phyloP scores from a whole-genome alignment of 2,797 vertebrate species.

The Esox masquinongy region DNA sequence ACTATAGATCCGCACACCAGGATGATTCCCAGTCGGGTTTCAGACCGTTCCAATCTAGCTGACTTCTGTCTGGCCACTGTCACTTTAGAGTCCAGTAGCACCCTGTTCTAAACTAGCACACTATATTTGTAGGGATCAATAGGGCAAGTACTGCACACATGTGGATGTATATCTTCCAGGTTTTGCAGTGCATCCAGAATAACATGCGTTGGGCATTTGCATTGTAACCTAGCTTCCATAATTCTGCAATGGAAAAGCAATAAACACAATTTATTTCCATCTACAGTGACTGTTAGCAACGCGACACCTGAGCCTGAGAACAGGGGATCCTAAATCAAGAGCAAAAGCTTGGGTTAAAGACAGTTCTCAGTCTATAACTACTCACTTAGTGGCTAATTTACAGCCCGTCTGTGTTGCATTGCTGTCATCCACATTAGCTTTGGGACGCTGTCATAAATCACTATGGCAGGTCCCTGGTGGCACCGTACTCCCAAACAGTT shows the following conservation, averaged over 20 bases:
- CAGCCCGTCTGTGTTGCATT: slow-evolving; percentile 65
- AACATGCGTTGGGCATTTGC: slow-evolving; percentile 1
- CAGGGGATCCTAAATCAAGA: slow-evolving; percentile 55
- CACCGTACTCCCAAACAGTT: too few species aligned
- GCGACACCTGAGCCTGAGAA: slow-evolving; percentile 64
- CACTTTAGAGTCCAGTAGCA: too few species aligned
- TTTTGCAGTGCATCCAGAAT: neutral
- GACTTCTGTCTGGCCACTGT: too few species aligned
- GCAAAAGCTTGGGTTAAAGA: slow-evolving; percentile 40
- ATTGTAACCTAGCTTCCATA: slow-evolving; percentile 19
- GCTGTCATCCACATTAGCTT: slow-evolving; percentile 57
- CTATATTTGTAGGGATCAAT: too few species aligned
- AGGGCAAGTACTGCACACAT: too few species aligned
- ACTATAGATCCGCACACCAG: neutral
- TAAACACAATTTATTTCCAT: slow-evolving; percentile 51
- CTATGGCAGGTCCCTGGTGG: too few species aligned
- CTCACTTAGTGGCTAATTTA: slow-evolving; percentile 71
- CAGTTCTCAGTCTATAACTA: slow-evolving; percentile 68
- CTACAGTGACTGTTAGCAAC: slow-evolving; percentile 49
- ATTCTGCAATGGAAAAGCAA: slow-evolving; percentile 31
- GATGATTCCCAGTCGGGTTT: too few species aligned
- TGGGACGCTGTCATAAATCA: too few species aligned
- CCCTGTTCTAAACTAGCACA: too few species aligned
- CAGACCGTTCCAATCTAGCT: too few species aligned
- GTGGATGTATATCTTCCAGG: too few species aligned